Conservation (phyloP, 2,888 invertebrate genomes). For the Callimorpha dominula region DNA sequence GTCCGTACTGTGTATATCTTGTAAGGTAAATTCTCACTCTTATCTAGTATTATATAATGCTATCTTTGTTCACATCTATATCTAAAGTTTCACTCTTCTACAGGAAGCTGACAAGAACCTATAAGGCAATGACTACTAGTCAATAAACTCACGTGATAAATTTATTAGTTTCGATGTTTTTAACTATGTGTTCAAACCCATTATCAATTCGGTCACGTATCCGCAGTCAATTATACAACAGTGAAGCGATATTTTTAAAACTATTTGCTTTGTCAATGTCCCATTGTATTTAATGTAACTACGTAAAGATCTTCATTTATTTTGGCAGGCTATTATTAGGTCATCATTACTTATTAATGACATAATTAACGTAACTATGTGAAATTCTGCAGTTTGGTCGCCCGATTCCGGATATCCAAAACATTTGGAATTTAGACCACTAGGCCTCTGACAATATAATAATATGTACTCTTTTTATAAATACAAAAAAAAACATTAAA, state of each 20-base stretch:
- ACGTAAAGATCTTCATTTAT: not conserved
- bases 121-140: slow-evolving; percentile 13
- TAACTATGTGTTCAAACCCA: slow-evolving; percentile 20
- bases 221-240: slow-evolving; percentile 23
- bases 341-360: not conserved
- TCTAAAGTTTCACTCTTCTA: slow-evolving; percentile 16
- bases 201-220: slow-evolving; percentile 37
- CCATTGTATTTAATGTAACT: not conserved
- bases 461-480: too few species aligned
- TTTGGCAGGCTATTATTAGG: not conserved
- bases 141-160: slow-evolving; percentile 12
- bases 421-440: not conserved
- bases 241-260: slow-evolving; percentile 16
- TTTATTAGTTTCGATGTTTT: slow-evolving; percentile 19
- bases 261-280: not conserved
- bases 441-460: too few species aligned
- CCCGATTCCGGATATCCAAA: not conserved
- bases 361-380: not conserved
- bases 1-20: not conserved
- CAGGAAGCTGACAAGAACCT: slow-evolving; percentile 24
- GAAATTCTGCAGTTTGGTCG: not conserved
- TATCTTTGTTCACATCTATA: slow-evolving; percentile 13
- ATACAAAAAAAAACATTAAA: too few species aligned
- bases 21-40: not conserved
- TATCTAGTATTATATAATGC: not conserved